Percentiles rank a stretch among this genome's conserved stretches.
These are phyloP conservation scores for Sinotaia quadrata DNA, from an alignment of 2,888 invertebrate species.

Conservation along the genomic window DNA sequence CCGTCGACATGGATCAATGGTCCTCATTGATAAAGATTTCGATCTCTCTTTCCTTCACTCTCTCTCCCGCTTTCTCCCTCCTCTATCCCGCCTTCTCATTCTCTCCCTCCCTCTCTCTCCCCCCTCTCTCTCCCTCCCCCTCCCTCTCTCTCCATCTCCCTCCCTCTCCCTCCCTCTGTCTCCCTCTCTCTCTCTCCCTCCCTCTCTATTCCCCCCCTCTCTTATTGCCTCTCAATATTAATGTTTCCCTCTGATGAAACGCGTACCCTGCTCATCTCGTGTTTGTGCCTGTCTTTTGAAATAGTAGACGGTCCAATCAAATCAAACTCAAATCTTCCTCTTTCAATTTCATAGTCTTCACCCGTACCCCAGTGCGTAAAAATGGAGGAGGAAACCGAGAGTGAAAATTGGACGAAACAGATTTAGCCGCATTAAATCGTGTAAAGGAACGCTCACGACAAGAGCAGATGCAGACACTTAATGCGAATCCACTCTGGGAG, in stretches of 20 bases:
- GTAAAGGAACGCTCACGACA: too few species aligned
- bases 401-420: too few species aligned
- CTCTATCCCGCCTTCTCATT: background rate
- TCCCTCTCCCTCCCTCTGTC: conserved; percentile 16
- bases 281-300: background rate
- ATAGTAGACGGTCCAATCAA: too few species aligned
- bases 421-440: too few species aligned
- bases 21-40: too few species aligned
- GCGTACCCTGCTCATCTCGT: background rate
- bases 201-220: conserved; percentile 6
- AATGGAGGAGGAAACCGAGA: too few species aligned
- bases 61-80: background rate
- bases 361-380: too few species aligned
- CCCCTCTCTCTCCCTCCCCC: conserved; percentile 5
- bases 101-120: conserved; percentile 1
- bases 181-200: conserved; percentile 23
- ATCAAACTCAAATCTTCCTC: too few species aligned
- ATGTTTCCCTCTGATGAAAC: background rate
- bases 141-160: conserved; percentile 7
- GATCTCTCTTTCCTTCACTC: conserved; percentile 14
- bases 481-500: too few species aligned
- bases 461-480: too few species aligned
- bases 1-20: too few species aligned
- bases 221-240: background rate
- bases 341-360: too few species aligned